Conservation (phyloP, 2,797 vertebrate genomes). For the Crenichthys baileyi region DNA sequence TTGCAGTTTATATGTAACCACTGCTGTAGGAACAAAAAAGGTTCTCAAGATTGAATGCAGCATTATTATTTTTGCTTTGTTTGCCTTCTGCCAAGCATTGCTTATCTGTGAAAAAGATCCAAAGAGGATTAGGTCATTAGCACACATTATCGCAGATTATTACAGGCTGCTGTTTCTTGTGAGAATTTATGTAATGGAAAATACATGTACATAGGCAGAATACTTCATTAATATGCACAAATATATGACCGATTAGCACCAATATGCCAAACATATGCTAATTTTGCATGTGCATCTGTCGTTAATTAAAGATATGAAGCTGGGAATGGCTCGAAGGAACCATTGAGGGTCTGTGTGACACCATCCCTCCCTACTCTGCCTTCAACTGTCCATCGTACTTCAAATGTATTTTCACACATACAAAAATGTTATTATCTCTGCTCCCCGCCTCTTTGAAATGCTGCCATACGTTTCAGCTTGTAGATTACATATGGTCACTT, state of each 20-base stretch:
- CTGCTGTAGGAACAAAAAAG: background rate
- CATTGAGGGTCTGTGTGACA: slow-evolving; percentile 67
- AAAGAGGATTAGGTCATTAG: slow-evolving; percentile 51
- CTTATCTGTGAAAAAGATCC: slow-evolving; percentile 23
- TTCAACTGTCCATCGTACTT: slow-evolving; percentile 62
- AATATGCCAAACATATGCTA: slow-evolving; percentile 83
- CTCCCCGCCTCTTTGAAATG: background rate
- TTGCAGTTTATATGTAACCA: slow-evolving; percentile 6
- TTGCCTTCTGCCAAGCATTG: slow-evolving; percentile 35
- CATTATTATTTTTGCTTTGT: slow-evolving; percentile 27
- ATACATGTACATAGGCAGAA: slow-evolving; percentile 61
- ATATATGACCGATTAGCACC: slow-evolving; percentile 79
- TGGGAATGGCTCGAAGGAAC: slow-evolving; percentile 78
- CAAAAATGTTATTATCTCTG: slow-evolving; percentile 55
- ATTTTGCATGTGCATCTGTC: slow-evolving; percentile 82
- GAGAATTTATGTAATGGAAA: slow-evolving; percentile 50
- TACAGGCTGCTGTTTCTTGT: slow-evolving; percentile 36
- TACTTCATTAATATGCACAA: slow-evolving; percentile 77
- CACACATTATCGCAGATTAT: slow-evolving; percentile 36
- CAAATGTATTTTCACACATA: slow-evolving; percentile 63
- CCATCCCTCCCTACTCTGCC: slow-evolving; percentile 47
- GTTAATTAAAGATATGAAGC: slow-evolving; percentile 84
- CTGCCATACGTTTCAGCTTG: background rate
- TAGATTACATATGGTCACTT: background rate
- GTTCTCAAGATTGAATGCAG: background rate